Percentiles rank a stretch among this genome's conserved stretches.
Evolutionary conservation across 1,140 invertebrate species (phyloP).

Genomic region (Globodera rostochiensis): DNA sequence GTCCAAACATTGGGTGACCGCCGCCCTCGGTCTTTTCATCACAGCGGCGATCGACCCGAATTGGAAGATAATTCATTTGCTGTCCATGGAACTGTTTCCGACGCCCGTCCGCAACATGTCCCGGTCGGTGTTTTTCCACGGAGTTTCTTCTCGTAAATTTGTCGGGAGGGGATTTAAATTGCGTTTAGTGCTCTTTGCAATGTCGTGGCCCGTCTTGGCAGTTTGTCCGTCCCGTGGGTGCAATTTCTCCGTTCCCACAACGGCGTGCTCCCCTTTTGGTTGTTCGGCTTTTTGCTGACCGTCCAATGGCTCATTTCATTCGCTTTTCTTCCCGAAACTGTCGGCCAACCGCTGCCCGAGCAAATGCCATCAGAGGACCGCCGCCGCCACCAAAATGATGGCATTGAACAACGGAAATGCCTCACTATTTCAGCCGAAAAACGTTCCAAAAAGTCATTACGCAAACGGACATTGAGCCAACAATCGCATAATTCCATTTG

Average conservation of each 20-base stretch:
- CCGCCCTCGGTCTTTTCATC: slow-evolving; percentile 40
- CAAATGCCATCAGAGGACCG: slow-evolving; percentile 5
- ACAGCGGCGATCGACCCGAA: slow-evolving; percentile 54
- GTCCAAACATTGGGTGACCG: slow-evolving; percentile 35
- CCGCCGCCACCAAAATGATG: not conserved
- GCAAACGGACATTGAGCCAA: not conserved
- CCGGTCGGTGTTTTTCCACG: slow-evolving; percentile 1
- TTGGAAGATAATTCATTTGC: slow-evolving; percentile 55
- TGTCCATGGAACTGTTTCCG: slow-evolving; percentile 55
- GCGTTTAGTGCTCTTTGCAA: slow-evolving; percentile 39
- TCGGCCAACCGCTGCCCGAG: slow-evolving; percentile 9
- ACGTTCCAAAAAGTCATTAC: not conserved
- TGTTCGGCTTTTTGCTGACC: slow-evolving; percentile 28
- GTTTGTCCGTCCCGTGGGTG: slow-evolving; percentile 40
- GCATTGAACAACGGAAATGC: not conserved
- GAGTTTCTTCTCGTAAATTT: not conserved
- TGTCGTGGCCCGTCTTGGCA: slow-evolving; percentile 43
- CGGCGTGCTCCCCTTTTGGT: slow-evolving; percentile 17
- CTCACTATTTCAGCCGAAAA: not conserved
- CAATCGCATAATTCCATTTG: not conserved
- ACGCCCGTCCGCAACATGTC: slow-evolving; percentile 53
- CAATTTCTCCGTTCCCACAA: slow-evolving; percentile 11
- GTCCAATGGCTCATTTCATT: slow-evolving; percentile 21
- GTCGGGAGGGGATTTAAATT: not conserved
- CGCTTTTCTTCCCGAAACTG: slow-evolving; percentile 29